These are phyloP conservation scores for Diorhabda sublineata DNA, from an alignment of 1,140 invertebrate species.

Conservation along the genomic window DNA sequence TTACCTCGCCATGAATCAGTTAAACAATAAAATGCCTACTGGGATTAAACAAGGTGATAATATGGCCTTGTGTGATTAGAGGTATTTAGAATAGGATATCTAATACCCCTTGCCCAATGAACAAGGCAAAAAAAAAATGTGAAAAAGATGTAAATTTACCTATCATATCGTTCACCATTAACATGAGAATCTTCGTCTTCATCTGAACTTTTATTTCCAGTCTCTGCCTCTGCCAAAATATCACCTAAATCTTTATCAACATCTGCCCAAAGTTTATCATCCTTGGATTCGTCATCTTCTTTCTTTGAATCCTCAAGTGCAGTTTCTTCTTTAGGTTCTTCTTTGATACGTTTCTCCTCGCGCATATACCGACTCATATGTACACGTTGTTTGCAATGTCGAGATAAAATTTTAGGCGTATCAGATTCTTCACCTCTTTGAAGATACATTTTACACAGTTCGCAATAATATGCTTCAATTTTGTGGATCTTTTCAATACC, in stretches of 20 bases:
- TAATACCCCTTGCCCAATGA: neutral
- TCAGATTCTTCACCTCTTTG: slow-evolving; percentile 56
- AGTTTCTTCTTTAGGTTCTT: slow-evolving; percentile 55
- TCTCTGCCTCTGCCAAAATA: slow-evolving; percentile 60
- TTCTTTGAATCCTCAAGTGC: slow-evolving; percentile 39
- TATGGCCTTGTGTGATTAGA: neutral
- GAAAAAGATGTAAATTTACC: slow-evolving; percentile 27
- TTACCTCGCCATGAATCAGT: slow-evolving; percentile 3
- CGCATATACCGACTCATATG: slow-evolving; percentile 69
- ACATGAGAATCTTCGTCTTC: slow-evolving; percentile 61
- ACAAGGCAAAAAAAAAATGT: neutral
- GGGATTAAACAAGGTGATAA: neutral
- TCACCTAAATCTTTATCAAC: slow-evolving; percentile 72
- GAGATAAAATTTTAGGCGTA: slow-evolving; percentile 56
- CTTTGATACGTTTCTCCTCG: slow-evolving; percentile 62
- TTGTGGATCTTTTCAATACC: slow-evolving; percentile 73
- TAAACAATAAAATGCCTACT: slow-evolving; percentile 3
- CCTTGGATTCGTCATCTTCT: slow-evolving; percentile 50
- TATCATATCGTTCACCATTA: slow-evolving; percentile 47
- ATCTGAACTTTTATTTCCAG: slow-evolving; percentile 65
- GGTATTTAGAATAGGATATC: neutral
- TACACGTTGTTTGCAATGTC: slow-evolving; percentile 65
- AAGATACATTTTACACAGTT: slow-evolving; percentile 69
- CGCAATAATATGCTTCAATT: slow-evolving; percentile 68
- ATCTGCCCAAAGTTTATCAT: slow-evolving; percentile 68